Conservation (phyloP, 1,140 invertebrate species). For the Leptoteleia sp. region DNA sequence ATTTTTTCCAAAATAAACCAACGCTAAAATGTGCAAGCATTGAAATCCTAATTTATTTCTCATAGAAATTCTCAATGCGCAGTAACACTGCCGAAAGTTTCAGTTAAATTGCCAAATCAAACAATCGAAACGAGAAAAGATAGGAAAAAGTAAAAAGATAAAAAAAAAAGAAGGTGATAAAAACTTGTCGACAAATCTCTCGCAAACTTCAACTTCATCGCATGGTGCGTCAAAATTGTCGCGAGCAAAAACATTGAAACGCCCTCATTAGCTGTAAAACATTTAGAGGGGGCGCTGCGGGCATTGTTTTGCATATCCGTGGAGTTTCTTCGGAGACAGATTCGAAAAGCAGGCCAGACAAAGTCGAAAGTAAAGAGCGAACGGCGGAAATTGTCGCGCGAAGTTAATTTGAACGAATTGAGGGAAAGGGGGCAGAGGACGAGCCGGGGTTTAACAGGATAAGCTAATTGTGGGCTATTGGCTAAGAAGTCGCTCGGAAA, state of each 20-base stretch:
- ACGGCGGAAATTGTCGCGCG: conserved; percentile 67
- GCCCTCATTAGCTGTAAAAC: conserved; percentile 65
- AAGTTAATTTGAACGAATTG: conserved; percentile 81
- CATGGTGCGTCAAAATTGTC: conserved; percentile 41
- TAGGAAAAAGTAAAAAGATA: too few relatives aligned
- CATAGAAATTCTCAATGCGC: too few relatives aligned
- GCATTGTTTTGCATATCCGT: conserved; percentile 68
- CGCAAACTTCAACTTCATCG: conserved; percentile 32
- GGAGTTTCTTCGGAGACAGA: conserved; percentile 61
- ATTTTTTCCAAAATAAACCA: too few relatives aligned
- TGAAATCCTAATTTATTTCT: too few relatives aligned
- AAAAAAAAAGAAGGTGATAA: too few relatives aligned
- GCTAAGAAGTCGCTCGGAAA: conserved; percentile 78
- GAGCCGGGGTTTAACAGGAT: conserved; percentile 80
- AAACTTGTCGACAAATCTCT: too few relatives aligned
- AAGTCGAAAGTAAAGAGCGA: conserved; percentile 67
- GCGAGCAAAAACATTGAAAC: conserved; percentile 55
- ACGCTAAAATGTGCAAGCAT: too few relatives aligned
- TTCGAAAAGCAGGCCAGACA: conserved; percentile 70
- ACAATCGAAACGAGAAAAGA: too few relatives aligned
- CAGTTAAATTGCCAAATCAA: too few relatives aligned
- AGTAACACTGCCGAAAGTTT: too few relatives aligned
- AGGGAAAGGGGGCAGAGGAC: conserved; percentile 73
- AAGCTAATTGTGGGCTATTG: conserved; percentile 82
- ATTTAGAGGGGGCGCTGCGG: conserved; percentile 50